Evolutionary conservation across 2,888 invertebrate species (phyloP), one percentile per base, ranked within the genome.

Genomic region (Endotricha flammealis): DNA sequence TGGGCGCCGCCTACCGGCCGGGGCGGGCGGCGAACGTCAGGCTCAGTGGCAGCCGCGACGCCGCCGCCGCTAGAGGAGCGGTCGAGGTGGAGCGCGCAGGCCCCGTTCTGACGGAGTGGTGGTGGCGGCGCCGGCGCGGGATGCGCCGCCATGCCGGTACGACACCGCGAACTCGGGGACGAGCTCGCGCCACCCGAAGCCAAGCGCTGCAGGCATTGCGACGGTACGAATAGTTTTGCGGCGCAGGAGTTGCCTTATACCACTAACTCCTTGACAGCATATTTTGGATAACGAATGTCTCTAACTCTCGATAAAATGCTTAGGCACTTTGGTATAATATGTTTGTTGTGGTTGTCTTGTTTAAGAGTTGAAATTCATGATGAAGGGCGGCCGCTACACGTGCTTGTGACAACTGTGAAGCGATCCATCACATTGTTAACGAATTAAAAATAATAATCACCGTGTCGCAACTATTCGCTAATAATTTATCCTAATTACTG

Each of bases 151-250:
- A 87, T 87, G 87, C 87, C 87, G 81, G 87, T 87, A 77, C 83
- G 87, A 79, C 85, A 87, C 68, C 87, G 87, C 82, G 83, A 83
- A 74, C 81, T 81, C 80, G 82, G 86, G 79, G 87, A 87, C 74
- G 85, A 85, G 72, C 74, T 82, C 81, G 85, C 85, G 69, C 76
- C 82, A 66, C 93, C 94, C 88, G 92, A 93, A 91, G 93, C 94
- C 88, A 94, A 94, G 89, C 93, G 94, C 92, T 94, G 94, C 93
- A 93, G 92, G 90, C 93, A 93, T 88, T 94, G 94, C 92, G 94
- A 94, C 93, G 94, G 94, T 94, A 91, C 69, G 72, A 59, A 59
- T 57, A 52, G 57, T 57, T 57, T 57, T 54, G 56, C 55, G 53
- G 48, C 47, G 59, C 52, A 55, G 56, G 48, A 53, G 53, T 50